Percentiles rank a stretch among this genome's conserved stretches.
These are phyloP conservation scores for Esox masquinongy DNA, from an alignment of 2,797 vertebrate species.

Conservation along the genomic window DNA sequence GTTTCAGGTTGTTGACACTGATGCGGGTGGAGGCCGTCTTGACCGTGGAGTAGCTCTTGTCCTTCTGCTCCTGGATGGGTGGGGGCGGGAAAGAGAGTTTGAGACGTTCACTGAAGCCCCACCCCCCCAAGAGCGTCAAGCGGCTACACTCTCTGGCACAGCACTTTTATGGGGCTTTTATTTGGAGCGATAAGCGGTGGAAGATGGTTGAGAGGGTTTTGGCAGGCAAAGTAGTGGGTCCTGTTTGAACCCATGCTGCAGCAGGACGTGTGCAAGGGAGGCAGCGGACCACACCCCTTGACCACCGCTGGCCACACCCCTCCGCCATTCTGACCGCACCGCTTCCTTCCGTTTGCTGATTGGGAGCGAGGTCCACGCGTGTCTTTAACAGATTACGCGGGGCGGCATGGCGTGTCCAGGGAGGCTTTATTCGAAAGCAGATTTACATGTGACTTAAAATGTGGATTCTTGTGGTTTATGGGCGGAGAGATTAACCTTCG, in stretches of 20 bases:
- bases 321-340: background rate
- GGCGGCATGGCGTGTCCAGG: too few relatives aligned
- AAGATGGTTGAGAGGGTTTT: too few relatives aligned
- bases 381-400: background rate
- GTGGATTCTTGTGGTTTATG: background rate
- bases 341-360: background rate
- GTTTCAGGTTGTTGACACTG: conserved; percentile 91
- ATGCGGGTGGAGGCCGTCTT: conserved; percentile 86
- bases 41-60: conserved; percentile 92
- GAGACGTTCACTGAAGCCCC: conserved; percentile 30
- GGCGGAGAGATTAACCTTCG: background rate
- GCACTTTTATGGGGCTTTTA: background rate
- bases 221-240: too few relatives aligned
- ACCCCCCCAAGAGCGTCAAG: background rate
- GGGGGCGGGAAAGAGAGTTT: conserved; percentile 18
- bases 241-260: too few relatives aligned
- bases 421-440: background rate
- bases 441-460: background rate
- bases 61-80: conserved; percentile 85
- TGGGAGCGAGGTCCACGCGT: background rate
- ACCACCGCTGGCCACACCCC: too few relatives aligned
- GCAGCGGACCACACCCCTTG: too few relatives aligned
- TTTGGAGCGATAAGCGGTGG: too few relatives aligned
- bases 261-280: too few relatives aligned
- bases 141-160: background rate